Conservation (phyloP, 2,888 invertebrate genomes). For the Sinhomidia bicolor region DNA sequence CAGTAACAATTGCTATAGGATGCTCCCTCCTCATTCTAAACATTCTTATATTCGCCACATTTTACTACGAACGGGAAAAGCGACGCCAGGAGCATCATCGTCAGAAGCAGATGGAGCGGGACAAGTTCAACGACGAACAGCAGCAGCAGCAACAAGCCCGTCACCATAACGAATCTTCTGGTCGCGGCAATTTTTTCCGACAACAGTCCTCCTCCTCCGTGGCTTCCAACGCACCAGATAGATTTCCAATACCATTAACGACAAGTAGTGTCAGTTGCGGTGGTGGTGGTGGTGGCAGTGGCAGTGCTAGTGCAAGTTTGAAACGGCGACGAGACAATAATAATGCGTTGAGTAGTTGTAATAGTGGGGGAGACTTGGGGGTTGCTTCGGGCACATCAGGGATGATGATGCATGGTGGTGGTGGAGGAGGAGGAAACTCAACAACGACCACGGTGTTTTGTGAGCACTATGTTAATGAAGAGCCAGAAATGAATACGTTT, state of each 20-base stretch:
- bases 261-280: conserved; percentile 57
- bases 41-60: conserved; percentile 93
- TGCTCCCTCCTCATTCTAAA: conserved; percentile 95
- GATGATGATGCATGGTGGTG: not conserved
- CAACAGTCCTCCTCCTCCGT: conserved; percentile 51
- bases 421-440: not conserved
- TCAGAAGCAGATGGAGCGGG: conserved; percentile 68
- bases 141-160: conserved; percentile 35
- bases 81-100: conserved; percentile 71
- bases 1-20: conserved; percentile 86
- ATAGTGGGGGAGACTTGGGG: not conserved
- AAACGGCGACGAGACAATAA: conserved; percentile 59
- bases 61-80: conserved; percentile 82
- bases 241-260: conserved; percentile 61
- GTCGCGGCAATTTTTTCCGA: conserved; percentile 50
- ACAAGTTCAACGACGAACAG: conserved; percentile 60
- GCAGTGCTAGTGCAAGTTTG: conserved; percentile 65
- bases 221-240: conserved; percentile 16
- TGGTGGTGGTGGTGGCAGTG: conserved; percentile 40
- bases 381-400: not conserved
- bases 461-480: conserved; percentile 65
- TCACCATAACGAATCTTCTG: conserved; percentile 6
- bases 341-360: conserved; percentile 8
- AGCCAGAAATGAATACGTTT: conserved; percentile 44
- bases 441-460: conserved; percentile 64